Percentiles rank a stretch among this genome's conserved stretches.
Evolutionary conservation across 2,888 invertebrate genomes (phyloP).

Genomic region (Nebria salina): DNA sequence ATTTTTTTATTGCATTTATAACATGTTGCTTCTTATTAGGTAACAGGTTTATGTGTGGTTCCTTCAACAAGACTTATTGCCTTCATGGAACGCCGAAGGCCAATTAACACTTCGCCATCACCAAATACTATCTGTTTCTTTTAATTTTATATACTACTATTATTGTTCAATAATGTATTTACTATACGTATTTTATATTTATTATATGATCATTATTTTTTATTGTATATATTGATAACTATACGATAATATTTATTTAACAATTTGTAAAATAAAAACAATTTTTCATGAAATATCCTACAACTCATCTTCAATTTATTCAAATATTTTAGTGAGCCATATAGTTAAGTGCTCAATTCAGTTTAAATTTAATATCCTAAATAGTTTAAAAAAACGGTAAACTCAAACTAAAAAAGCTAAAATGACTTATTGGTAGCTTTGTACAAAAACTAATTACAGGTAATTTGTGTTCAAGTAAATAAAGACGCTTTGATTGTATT

Average conservation of each 20-base stretch:
- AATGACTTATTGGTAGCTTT: too few relatives aligned
- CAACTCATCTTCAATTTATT: background rate
- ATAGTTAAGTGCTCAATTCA: background rate
- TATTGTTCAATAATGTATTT: background rate
- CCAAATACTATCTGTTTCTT: constrained; percentile 55
- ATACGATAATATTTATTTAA: background rate
- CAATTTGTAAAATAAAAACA: background rate
- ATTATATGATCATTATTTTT: background rate
- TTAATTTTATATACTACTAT: constrained; percentile 10
- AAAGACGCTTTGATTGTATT: too few relatives aligned
- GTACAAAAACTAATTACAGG: too few relatives aligned
- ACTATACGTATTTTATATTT: background rate
- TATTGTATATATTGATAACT: background rate
- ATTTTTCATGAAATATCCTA: background rate
- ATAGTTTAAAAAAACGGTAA: too few relatives aligned
- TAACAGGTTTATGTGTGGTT: constrained; percentile 54
- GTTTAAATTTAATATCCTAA: background rate
- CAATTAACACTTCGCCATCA: constrained; percentile 56
- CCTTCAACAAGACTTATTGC: constrained; percentile 59
- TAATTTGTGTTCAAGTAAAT: too few relatives aligned
- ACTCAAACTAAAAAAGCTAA: too few relatives aligned
- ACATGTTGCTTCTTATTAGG: constrained; percentile 46
- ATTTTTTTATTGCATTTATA: background rate
- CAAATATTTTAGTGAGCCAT: background rate
- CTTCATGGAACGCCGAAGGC: constrained; percentile 61